Conservation (phyloP, 2,888 invertebrate species). For the Latrodectus hesperus region DNA sequence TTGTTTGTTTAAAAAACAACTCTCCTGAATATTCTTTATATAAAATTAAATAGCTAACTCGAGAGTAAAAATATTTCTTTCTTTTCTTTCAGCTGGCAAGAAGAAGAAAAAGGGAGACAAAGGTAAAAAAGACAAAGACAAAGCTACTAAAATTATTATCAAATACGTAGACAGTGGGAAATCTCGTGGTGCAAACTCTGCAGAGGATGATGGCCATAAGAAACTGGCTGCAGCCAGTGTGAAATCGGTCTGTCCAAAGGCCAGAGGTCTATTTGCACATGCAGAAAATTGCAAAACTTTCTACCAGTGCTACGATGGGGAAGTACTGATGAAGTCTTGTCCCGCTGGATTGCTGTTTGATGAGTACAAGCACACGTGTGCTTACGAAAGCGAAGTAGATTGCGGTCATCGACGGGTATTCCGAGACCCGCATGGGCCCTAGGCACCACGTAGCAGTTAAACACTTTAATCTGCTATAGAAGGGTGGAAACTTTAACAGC, state of each 20-base stretch:
- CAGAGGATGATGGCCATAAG: constrained; percentile 7
- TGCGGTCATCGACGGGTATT: constrained; percentile 40
- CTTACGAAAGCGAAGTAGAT: constrained; percentile 25
- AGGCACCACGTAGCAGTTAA: too few relatives aligned
- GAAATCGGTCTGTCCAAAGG: constrained; percentile 50
- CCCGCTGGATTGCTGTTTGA: constrained; percentile 48
- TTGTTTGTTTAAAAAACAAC: too few relatives aligned
- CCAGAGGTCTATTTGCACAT: constrained; percentile 55
- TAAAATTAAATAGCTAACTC: background rate
- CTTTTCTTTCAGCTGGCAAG: constrained; percentile 40
- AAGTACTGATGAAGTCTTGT: constrained; percentile 43
- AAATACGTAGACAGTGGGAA: background rate
- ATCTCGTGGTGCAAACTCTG: background rate
- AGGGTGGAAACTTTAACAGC: too few relatives aligned
- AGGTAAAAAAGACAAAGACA: constrained; percentile 40
- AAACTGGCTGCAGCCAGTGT: constrained; percentile 46
- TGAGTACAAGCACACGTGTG: constrained; percentile 14
- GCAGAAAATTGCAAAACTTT: constrained; percentile 32
- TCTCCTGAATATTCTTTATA: background rate
- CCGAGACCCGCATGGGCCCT: too few relatives aligned
- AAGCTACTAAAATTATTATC: background rate
- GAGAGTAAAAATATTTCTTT: background rate
- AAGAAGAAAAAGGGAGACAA: constrained; percentile 44
- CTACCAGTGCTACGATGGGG: constrained; percentile 65
- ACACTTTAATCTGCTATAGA: too few relatives aligned